Evolutionary conservation across 2,888 invertebrate genomes (phyloP).

Genomic region (Acheta domesticus): DNA sequence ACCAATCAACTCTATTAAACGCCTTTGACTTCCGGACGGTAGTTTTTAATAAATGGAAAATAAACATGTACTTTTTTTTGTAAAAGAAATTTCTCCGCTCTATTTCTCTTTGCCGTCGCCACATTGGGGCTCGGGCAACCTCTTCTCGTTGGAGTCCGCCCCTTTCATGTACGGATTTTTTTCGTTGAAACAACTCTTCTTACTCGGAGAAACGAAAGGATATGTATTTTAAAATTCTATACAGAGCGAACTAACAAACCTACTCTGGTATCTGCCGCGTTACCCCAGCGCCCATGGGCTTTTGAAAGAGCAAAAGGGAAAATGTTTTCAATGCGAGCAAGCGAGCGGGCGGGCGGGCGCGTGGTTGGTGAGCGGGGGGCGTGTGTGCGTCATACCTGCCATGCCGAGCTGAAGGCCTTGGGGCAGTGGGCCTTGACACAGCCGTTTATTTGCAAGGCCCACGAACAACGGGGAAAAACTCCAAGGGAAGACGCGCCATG

Average conservation of each 20-base stretch:
- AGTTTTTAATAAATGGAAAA: conserved; percentile 2
- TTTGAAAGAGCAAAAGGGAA: neutral
- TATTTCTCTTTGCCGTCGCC: no score
- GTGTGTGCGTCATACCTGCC: neutral
- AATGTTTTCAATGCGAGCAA: neutral
- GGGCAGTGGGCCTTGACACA: neutral
- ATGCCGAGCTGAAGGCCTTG: neutral
- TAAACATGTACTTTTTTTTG: neutral
- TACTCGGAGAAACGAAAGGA: neutral
- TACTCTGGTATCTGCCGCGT: neutral
- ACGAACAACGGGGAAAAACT: neutral
- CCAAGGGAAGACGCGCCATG: neutral
- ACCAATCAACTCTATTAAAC: conserved; percentile 2
- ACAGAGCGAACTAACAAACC: neutral
- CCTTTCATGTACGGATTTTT: neutral
- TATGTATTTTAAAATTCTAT: conserved; percentile 18
- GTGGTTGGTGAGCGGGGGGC: no score
- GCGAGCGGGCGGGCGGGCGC: no score
- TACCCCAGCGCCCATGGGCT: neutral
- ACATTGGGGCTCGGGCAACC: no score
- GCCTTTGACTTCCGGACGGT: neutral
- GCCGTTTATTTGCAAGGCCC: neutral
- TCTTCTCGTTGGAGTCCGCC: neutral
- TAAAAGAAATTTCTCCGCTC: neutral
- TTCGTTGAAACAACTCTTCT: neutral